Evolutionary conservation across 2,888 invertebrate species (phyloP).

Genomic region (Antitype chi): DNA sequence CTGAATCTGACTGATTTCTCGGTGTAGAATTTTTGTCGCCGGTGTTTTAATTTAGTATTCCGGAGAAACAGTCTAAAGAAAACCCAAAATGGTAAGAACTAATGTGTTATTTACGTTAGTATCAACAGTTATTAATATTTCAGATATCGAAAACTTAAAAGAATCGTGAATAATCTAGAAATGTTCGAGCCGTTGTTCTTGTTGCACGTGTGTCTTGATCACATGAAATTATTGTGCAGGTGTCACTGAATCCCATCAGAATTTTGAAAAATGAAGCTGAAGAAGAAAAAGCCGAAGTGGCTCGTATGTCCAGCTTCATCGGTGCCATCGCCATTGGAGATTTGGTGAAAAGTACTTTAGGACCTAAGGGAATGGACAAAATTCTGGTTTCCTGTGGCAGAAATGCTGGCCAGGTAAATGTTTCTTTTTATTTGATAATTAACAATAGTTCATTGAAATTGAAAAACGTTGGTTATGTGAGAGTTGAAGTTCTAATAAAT

Average conservation of each 20-base stretch:
- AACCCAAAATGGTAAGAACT: slow-evolving; percentile 70
- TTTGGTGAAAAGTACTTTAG: slow-evolving; percentile 99
- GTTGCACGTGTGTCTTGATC: slow-evolving; percentile 78
- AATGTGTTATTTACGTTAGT: slow-evolving; percentile 38
- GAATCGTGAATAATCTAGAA: slow-evolving; percentile 48
- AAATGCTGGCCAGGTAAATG: slow-evolving; percentile 92
- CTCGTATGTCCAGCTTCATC: slow-evolving; percentile 99
- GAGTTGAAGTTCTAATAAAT: neutral
- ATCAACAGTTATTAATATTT: slow-evolving; percentile 19
- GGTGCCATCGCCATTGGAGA: slow-evolving; percentile 99
- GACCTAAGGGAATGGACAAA: slow-evolving; percentile 99
- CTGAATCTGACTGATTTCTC: slow-evolving; percentile 17
- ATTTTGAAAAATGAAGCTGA: slow-evolving; percentile 99
- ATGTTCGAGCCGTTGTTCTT: slow-evolving; percentile 73
- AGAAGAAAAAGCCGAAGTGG: slow-evolving; percentile 99
- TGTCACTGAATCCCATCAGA: slow-evolving; percentile 97
- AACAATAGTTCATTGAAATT: neutral
- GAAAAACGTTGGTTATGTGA: neutral
- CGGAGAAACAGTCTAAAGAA: slow-evolving; percentile 31
- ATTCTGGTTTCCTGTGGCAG: slow-evolving; percentile 95
- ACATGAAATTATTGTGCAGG: slow-evolving; percentile 85
- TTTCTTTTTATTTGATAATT: neutral
- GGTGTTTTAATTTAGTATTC: slow-evolving; percentile 50
- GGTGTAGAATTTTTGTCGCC: slow-evolving; percentile 46
- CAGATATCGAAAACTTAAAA: neutral